Evolutionary conservation across 2,888 invertebrate genomes (phyloP).

Genomic region (Cerastis leucographa): DNA sequence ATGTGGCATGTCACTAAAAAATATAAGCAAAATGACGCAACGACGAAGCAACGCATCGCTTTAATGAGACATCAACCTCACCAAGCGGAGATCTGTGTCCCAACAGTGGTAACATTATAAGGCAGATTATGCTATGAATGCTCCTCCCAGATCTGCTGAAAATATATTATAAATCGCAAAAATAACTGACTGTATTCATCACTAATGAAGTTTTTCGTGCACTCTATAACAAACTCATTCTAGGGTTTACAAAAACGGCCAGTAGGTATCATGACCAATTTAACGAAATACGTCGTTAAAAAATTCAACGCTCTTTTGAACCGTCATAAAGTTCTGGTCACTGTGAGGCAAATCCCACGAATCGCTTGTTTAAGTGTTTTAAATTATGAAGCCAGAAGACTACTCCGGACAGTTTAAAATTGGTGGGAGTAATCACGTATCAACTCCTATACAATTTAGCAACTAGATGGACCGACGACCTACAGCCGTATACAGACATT

Average conservation of each 20-base stretch:
- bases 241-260: neutral
- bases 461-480: neutral
- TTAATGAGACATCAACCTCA: neutral
- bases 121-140: neutral
- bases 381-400: neutral
- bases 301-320: constrained; percentile 8
- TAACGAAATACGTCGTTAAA: neutral
- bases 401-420: too few species aligned
- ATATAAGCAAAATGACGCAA: too few species aligned
- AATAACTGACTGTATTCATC: neutral
- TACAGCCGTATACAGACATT: too few species aligned
- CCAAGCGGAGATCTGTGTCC: neutral
- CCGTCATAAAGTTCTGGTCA: neutral
- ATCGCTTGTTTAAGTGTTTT: neutral
- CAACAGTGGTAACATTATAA: neutral
- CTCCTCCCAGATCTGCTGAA: neutral
- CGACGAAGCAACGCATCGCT: too few species aligned
- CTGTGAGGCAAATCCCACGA: neutral
- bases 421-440: too few species aligned
- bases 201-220: neutral
- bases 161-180: neutral
- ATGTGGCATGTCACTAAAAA: too few species aligned
- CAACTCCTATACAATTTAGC: too few species aligned
- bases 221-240: neutral
- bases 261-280: constrained; percentile 7